Evolutionary conservation across 1,140 invertebrate genomes (phyloP).

Genomic region (Bombus polaris): DNA sequence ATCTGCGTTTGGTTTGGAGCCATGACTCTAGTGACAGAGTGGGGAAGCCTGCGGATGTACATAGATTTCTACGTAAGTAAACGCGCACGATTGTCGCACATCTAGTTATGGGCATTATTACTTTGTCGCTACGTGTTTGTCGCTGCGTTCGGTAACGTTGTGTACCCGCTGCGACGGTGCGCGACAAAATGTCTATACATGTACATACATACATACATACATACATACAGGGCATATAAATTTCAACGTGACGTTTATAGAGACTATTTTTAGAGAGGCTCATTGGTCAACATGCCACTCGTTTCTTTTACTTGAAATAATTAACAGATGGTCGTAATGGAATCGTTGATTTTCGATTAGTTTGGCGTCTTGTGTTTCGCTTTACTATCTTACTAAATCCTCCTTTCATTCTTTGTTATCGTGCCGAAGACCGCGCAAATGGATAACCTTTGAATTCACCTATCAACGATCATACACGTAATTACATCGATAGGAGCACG

Average conservation of each 20-base stretch:
- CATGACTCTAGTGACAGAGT: too few species aligned
- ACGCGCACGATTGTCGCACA: too few species aligned
- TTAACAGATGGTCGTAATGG: constrained; percentile 35
- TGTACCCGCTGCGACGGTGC: too few species aligned
- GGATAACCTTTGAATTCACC: constrained; percentile 36
- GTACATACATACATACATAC: too few species aligned
- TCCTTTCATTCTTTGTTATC: background rate
- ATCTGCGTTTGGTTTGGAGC: too few species aligned
- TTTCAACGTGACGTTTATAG: too few species aligned
- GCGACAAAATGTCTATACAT: background rate
- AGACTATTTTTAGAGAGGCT: background rate
- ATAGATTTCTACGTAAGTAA: too few species aligned
- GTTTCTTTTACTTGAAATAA: constrained; percentile 48
- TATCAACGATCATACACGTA: constrained; percentile 52
- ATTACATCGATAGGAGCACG: constrained; percentile 59
- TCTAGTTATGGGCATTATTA: too few species aligned
- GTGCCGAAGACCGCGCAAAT: constrained; percentile 27
- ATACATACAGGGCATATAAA: too few species aligned
- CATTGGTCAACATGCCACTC: constrained; percentile 50
- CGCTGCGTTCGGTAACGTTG: background rate
- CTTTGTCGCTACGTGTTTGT: too few species aligned
- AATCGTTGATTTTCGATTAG: background rate
- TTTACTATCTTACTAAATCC: background rate
- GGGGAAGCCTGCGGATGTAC: too few species aligned
- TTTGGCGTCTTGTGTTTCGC: background rate